Evolutionary conservation across 1,140 invertebrate genomes (phyloP).

Genomic region (Aphaenogaster ashmeadi): DNA sequence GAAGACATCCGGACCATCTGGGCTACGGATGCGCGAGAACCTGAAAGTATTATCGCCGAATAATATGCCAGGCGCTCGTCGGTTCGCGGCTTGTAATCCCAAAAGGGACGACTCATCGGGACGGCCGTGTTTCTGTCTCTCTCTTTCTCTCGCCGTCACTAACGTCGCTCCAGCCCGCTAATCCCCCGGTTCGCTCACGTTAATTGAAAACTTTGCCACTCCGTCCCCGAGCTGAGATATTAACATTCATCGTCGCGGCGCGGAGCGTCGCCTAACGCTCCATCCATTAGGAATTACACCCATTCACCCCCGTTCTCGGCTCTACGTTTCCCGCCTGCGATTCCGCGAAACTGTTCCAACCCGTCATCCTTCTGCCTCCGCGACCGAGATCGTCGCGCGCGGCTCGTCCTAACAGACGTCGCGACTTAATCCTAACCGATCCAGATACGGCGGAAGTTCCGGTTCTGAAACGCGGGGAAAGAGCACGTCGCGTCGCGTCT

Average conservation of each 20-base stretch:
- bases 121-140: not conserved
- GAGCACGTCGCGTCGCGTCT: not conserved
- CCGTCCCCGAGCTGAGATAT: constrained; percentile 67
- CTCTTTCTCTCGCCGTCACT: not conserved
- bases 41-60: constrained; percentile 61
- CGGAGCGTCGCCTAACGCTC: constrained; percentile 66
- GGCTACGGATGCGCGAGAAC: not conserved
- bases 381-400: constrained; percentile 36
- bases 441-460: constrained; percentile 11
- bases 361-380: constrained; percentile 44
- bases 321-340: not conserved
- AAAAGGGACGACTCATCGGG: constrained; percentile 61
- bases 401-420: constrained; percentile 14
- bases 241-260: constrained; percentile 69
- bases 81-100: constrained; percentile 47
- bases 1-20: not conserved
- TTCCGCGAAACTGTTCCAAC: constrained; percentile 37
- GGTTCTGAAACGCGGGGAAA: not conserved
- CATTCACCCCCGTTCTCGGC: constrained; percentile 54
- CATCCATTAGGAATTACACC: constrained; percentile 76
- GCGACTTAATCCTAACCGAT: constrained; percentile 37
- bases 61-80: constrained; percentile 51
- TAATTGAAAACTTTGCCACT: constrained; percentile 74
- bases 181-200: constrained; percentile 66
- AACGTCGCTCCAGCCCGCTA: constrained; percentile 53